Percentiles rank a stretch among this genome's conserved stretches.
Conservation (phyloP, 2,113 vertebrate genomes). For the Numida meleagris region DNA sequence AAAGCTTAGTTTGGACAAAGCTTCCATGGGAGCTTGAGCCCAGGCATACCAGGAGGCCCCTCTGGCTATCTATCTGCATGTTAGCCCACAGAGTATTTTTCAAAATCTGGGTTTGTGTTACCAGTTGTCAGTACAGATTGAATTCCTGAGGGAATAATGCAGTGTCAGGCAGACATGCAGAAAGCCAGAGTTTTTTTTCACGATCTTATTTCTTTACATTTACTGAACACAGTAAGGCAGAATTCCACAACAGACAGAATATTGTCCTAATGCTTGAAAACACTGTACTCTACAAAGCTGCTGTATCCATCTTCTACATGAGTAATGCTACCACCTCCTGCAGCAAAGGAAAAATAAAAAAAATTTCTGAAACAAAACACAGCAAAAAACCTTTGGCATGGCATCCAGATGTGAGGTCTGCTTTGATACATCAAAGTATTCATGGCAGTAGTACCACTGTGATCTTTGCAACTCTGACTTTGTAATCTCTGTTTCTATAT, state of each 20-base stretch:
- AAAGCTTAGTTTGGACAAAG: neutral
- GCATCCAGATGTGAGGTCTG: neutral
- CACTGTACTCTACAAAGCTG: neutral
- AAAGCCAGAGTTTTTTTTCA: neutral
- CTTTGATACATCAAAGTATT: neutral
- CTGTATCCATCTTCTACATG: neutral
- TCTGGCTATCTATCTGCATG: neutral
- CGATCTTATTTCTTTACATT: neutral
- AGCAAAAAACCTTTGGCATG: neutral
- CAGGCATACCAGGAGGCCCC: neutral
- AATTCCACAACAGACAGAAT: neutral
- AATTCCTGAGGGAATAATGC: neutral
- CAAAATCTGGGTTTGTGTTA: neutral
- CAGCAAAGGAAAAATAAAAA: neutral
- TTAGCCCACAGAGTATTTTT: neutral
- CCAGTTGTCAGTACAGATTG: neutral
- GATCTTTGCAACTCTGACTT: neutral
- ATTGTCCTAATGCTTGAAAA: neutral
- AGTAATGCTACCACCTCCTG: neutral
- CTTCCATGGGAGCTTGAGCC: neutral
- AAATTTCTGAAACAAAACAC: neutral
- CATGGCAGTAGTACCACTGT: rapidly evolving
- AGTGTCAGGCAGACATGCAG: neutral
- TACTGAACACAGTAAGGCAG: neutral
- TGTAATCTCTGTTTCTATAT: neutral